Percentiles rank a stretch among this genome's conserved stretches.
Conservation (phyloP, 1,140 invertebrate genomes). For the Dinothrombium tinctorium region DNA sequence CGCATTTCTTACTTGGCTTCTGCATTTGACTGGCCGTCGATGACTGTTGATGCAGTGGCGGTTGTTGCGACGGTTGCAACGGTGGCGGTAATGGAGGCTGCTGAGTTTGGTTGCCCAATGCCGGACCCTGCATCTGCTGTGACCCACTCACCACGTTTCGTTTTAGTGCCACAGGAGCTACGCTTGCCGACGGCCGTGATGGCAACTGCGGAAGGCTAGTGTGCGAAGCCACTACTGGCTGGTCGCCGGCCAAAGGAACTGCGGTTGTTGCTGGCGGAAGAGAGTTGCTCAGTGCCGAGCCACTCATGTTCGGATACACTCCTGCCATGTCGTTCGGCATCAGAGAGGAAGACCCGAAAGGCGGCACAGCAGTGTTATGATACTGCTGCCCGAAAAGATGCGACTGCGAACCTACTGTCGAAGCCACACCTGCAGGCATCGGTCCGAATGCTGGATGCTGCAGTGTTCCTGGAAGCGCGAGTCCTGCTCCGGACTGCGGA, state of each 20-base stretch:
- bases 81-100: not conserved
- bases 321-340: too few relatives aligned
- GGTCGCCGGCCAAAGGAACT: not conserved
- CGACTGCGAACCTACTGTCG: too few relatives aligned
- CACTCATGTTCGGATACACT: too few relatives aligned
- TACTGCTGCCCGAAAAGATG: too few relatives aligned
- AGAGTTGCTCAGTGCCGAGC: too few relatives aligned
- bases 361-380: too few relatives aligned
- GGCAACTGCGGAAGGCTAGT: constrained; percentile 1
- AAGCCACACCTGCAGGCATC: too few relatives aligned
- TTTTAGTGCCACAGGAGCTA: not conserved
- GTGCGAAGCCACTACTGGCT: not conserved
- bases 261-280: not conserved
- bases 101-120: too few relatives aligned
- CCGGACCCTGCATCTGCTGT: not conserved
- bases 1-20: not conserved
- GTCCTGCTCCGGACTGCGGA: constrained; percentile 1
- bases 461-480: constrained; percentile 1
- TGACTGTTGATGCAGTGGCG: not conserved
- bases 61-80: not conserved
- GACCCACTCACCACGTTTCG: not conserved
- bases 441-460: too few relatives aligned
- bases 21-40: too few relatives aligned
- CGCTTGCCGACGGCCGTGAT: not conserved
- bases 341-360: too few relatives aligned